Conservation (phyloP, 1,140 invertebrate species). For the Helicoverpa armigera region DNA sequence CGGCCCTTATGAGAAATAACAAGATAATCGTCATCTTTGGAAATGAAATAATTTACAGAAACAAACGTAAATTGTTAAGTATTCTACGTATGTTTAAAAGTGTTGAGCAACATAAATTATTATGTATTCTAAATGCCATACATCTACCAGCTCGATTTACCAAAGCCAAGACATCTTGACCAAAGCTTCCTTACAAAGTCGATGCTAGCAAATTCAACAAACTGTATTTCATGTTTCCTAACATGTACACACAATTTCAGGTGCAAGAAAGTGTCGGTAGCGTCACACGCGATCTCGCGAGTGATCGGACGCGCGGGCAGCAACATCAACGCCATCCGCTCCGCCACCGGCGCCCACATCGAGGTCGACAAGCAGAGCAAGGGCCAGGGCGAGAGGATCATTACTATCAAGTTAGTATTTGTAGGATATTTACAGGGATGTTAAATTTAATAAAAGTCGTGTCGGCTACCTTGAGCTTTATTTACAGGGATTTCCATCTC, state of each 20-base stretch:
- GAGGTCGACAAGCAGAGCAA: slow-evolving; percentile 99
- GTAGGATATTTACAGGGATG: neutral
- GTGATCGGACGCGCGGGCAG: slow-evolving; percentile 98
- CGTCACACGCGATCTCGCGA: slow-evolving; percentile 96
- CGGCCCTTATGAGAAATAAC: no score
- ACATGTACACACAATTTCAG: slow-evolving; percentile 51
- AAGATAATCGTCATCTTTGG: no score
- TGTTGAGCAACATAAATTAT: neutral
- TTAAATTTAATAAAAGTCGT: no score
- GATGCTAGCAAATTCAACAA: neutral
- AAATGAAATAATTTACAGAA: no score
- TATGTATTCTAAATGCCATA: neutral
- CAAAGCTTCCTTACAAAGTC: no score
- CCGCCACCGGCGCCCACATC: slow-evolving; percentile 97
- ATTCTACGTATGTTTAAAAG: no score
- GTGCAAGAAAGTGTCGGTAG: slow-evolving; percentile 92
- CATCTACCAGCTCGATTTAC: no score
- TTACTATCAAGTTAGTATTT: slow-evolving; percentile 95
- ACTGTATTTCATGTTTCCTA: neutral
- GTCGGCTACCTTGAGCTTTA: no score
- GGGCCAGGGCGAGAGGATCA: slow-evolving; percentile 96
- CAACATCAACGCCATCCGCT: slow-evolving; percentile 98
- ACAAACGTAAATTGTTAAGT: no score
- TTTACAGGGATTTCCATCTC: no score
- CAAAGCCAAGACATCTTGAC: no score